Evolutionary conservation across 2,888 invertebrate genomes (phyloP).

Genomic region (Pardosa pseudoannulata): DNA sequence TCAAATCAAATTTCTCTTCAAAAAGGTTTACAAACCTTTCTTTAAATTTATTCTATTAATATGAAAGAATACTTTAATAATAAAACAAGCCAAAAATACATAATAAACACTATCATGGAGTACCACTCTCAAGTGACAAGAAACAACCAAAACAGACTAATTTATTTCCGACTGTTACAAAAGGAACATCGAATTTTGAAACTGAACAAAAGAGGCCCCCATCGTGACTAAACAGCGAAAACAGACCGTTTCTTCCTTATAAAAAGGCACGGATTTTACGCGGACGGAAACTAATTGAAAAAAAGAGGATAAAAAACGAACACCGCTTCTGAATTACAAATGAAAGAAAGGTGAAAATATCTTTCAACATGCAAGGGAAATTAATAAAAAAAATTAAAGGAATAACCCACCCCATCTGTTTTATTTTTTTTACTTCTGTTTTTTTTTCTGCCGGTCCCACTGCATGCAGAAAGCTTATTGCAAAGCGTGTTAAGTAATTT

Average conservation of each 20-base stretch:
- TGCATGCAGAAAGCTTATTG: background rate
- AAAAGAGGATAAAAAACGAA: background rate
- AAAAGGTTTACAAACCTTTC: no score
- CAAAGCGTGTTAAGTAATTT: background rate
- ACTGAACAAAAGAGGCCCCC: no score
- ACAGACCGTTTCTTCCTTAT: background rate
- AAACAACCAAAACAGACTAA: no score
- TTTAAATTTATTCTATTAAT: no score
- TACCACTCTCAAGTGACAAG: no score
- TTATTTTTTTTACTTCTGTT: background rate
- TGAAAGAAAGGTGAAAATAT: conserved; percentile 4
- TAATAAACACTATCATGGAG: no score
- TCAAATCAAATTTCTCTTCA: no score
- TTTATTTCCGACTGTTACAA: no score
- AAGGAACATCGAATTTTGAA: no score
- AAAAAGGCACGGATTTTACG: background rate
- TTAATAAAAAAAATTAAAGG: conserved; percentile 5
- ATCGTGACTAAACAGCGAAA: no score
- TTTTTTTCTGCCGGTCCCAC: background rate
- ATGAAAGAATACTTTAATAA: no score
- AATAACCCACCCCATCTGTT: background rate
- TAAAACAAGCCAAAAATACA: no score
- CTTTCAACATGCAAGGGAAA: conserved; percentile 3
- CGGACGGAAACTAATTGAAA: background rate
- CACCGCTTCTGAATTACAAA: conserved; percentile 1